phyloP scores from a whole-genome alignment of 53 echinoderm and acorn worm genomes.

The Holothuria scabra region DNA sequence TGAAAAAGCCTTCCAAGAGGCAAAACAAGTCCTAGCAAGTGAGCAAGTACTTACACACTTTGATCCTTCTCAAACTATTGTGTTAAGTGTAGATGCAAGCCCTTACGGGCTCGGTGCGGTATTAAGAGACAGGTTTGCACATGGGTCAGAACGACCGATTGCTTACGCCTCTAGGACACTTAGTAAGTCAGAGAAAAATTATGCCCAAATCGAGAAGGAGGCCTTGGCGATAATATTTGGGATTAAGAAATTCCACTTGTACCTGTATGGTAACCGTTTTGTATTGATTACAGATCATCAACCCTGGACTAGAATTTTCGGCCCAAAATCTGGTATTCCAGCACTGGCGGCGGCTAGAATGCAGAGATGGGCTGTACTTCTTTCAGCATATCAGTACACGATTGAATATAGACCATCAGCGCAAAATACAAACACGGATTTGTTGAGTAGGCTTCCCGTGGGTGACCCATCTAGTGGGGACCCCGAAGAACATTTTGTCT shows the following conservation, averaged over 20 bases:
- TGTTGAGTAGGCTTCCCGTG: slow-evolving; percentile 29
- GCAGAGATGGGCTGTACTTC: slow-evolving; percentile 47
- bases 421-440: slow-evolving; percentile 31
- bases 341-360: slow-evolving; percentile 46
- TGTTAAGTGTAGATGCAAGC: slow-evolving; percentile 50
- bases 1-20: slow-evolving; percentile 56
- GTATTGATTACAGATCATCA: slow-evolving; percentile 35
- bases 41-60: slow-evolving; percentile 53
- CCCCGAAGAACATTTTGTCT: slow-evolving; percentile 40
- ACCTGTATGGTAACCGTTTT: slow-evolving; percentile 51
- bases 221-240: slow-evolving; percentile 54
- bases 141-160: slow-evolving; percentile 60
- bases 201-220: slow-evolving; percentile 62
- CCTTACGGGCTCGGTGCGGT: slow-evolving; percentile 63
- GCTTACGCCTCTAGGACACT: slow-evolving; percentile 66
- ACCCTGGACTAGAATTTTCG: slow-evolving; percentile 40
- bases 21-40: slow-evolving; percentile 36
- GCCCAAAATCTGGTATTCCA: slow-evolving; percentile 47
- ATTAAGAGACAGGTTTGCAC: slow-evolving; percentile 43
- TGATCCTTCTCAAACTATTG: slow-evolving; percentile 43
- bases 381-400: slow-evolving; percentile 41
- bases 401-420: slow-evolving; percentile 25
- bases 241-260: slow-evolving; percentile 63
- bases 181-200: slow-evolving; percentile 46
- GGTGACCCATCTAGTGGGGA: slow-evolving; percentile 61